Base-by-base conservation (phyloP, 92 coral and sea anemone genomes). In the Montipora capitata region DNA sequence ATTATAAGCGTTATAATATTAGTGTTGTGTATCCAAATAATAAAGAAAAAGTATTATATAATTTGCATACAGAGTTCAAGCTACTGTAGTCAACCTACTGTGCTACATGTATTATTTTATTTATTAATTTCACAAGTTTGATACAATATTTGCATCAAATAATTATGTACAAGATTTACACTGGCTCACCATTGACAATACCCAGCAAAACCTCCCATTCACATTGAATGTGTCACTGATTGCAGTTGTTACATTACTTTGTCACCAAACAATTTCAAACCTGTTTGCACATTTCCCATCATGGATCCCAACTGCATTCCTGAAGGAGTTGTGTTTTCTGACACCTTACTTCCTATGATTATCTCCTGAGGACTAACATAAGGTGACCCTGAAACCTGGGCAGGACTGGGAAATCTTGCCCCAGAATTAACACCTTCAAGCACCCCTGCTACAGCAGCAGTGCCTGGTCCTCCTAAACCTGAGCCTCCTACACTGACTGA, bases 401-500 rank as follows among this genome's bases (percentile, higher is more conserved):
- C 86, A 44, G 90, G 41, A 52, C 93, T 72, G 11, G 98, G 88
- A 72, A 89, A 93, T 63, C 95, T 76, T 66, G 97, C 68, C 12
- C 89, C 93, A 14, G 96, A 78, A 62, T 78, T 94, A 17, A 85
- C 93, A 6, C 99, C 96, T 15, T 95, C 94, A 62, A 95, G 82
- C 40, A 92, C 96, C 1, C 95, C 98, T 0, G 98, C 99, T 0
- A 98, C 99, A 2, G 98, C 99, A 1, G 96, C 95, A 0, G 98
- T 99, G 12, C 98, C 98, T 2, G 99, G 97, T 68, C 92, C 95
- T 20, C 82, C 74, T 1, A 84, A 66, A 42, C 74, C 82, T 45
- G 68, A 51, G 68, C 86, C 68, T 54, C 86, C 87, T 6, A 10
- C 67, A 76, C 89, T 85, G 13, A 67, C 76, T 17, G 89, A 67